Percentiles rank a stretch among this genome's conserved stretches.
phyloP scores from a whole-genome alignment of 1,140 invertebrate genomes.

The Leptonema lineaticorne region DNA sequence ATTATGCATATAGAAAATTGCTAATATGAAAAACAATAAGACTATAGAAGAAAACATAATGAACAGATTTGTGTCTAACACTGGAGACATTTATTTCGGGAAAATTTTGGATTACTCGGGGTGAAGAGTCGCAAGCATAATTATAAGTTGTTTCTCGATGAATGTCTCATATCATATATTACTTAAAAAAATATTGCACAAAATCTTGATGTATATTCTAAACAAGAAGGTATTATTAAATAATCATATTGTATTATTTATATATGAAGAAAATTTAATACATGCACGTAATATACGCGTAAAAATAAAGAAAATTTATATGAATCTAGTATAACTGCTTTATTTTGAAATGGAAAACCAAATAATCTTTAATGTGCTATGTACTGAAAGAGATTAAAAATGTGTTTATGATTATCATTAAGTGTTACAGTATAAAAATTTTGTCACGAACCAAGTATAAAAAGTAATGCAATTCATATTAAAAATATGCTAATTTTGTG shows the following conservation, averaged over 20 bases:
- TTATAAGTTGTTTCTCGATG: constrained; percentile 16
- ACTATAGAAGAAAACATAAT: constrained; percentile 6
- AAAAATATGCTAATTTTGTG: constrained; percentile 15
- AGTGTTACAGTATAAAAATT: too few relatives aligned
- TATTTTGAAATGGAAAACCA: too few relatives aligned
- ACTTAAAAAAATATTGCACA: constrained; percentile 5
- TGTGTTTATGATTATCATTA: too few relatives aligned
- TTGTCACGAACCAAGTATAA: too few relatives aligned
- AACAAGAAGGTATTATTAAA: too few relatives aligned
- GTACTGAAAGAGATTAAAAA: too few relatives aligned
- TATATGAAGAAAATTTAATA: not conserved
- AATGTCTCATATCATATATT: constrained; percentile 2
- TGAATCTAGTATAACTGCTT: too few relatives aligned
- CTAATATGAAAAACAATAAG: constrained; percentile 1
- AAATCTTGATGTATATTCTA: too few relatives aligned
- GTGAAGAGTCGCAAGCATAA: constrained; percentile 15
- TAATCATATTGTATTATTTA: not conserved
- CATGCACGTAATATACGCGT: not conserved
- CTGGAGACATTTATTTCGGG: not conserved
- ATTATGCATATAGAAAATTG: not conserved
- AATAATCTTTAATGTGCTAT: too few relatives aligned
- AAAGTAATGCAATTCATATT: not conserved
- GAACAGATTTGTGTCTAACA: constrained; percentile 18
- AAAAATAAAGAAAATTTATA: not conserved
- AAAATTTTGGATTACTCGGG: not conserved